These are phyloP conservation scores for Eudasyphora cyanicolor DNA, from an alignment of 2,888 invertebrate genomes.

Conservation along the genomic window DNA sequence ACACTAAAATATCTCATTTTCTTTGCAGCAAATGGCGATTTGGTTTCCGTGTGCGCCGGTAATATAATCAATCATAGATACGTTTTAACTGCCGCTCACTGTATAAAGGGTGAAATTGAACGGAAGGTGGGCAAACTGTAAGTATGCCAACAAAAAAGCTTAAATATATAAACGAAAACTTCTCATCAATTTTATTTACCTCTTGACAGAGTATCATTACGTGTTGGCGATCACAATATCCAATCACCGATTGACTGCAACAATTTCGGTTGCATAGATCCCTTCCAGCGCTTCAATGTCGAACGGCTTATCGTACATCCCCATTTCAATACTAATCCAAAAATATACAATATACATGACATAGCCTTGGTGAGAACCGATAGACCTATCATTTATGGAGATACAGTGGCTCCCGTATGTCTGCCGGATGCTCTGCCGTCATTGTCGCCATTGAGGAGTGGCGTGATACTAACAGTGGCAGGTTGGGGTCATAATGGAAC, in stretches of 20 bases:
- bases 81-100: conserved; percentile 83
- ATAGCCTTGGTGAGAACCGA: conserved; percentile 85
- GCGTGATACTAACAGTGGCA: conserved; percentile 79
- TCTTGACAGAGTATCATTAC: conserved; percentile 67
- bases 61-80: conserved; percentile 77
- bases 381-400: conserved; percentile 80
- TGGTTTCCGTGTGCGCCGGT: conserved; percentile 65
- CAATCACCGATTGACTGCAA: conserved; percentile 73
- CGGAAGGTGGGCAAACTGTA: conserved; percentile 81
- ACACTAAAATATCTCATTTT: neutral
- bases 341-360: conserved; percentile 83
- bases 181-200: neutral
- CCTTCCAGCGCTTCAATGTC: conserved; percentile 82
- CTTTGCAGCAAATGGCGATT: conserved; percentile 37
- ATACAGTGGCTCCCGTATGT: conserved; percentile 82
- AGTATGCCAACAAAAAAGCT: conserved; percentile 69
- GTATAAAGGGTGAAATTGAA: conserved; percentile 80
- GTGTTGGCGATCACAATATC: conserved; percentile 73
- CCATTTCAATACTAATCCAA: conserved; percentile 75
- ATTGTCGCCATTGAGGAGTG: conserved; percentile 33
- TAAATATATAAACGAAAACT: neutral
- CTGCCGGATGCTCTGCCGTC: conserved; percentile 77
- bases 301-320: conserved; percentile 84
- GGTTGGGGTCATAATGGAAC: conserved; percentile 83
- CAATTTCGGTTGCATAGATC: conserved; percentile 79